phyloP scores from a whole-genome alignment of 2,888 invertebrate genomes.

The Plebejus melissa region DNA sequence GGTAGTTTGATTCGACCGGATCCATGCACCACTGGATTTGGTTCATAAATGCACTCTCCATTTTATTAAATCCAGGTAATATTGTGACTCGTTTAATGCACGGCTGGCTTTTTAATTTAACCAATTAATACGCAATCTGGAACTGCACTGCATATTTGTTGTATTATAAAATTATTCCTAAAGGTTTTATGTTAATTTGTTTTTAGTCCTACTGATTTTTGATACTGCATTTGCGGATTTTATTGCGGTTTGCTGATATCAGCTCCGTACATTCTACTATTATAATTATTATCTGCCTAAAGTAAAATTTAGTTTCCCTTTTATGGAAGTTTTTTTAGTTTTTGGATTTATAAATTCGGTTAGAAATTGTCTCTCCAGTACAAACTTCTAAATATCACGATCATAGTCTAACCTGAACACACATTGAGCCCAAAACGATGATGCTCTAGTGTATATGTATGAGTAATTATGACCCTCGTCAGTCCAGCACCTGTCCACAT shows the following conservation, averaged over 20 bases:
- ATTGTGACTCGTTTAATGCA: conserved; percentile 45
- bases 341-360: too few relatives aligned
- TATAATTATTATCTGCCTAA: too few relatives aligned
- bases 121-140: conserved; percentile 57
- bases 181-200: background rate
- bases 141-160: background rate
- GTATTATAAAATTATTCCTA: background rate
- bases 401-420: too few relatives aligned
- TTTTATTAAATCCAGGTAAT: conserved; percentile 40
- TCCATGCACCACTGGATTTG: conserved; percentile 52
- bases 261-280: too few relatives aligned
- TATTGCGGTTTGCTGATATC: background rate
- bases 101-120: conserved; percentile 59
- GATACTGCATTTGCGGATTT: conserved; percentile 1
- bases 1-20: conserved; percentile 48
- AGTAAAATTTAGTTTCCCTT: too few relatives aligned
- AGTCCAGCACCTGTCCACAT: conserved; percentile 41
- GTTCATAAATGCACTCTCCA: conserved; percentile 60
- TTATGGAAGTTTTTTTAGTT: too few relatives aligned
- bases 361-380: background rate
- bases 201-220: background rate
- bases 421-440: background rate
- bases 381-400: too few relatives aligned
- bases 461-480: conserved; percentile 42
- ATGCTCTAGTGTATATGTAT: conserved; percentile 30